These are phyloP conservation scores for Proterorhinus semilunaris DNA, from an alignment of 2,113 vertebrate species.

Conservation along the genomic window DNA sequence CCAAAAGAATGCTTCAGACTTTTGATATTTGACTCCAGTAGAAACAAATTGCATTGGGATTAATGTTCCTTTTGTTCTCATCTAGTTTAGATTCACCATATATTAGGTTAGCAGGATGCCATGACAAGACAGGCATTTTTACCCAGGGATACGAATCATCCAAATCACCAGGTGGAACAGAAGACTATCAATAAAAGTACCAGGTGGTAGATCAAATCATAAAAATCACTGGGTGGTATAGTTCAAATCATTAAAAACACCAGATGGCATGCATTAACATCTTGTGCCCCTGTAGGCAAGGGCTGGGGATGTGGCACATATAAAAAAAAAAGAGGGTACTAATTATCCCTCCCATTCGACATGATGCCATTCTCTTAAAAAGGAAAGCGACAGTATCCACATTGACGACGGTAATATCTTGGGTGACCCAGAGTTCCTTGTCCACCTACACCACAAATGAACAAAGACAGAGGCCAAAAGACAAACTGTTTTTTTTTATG, in stretches of 20 bases:
- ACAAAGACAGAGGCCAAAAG: slow-evolving; percentile 22
- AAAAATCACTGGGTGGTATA: slow-evolving; percentile 79
- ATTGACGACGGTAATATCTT: slow-evolving; percentile 58
- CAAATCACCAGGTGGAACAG: slow-evolving; percentile 75
- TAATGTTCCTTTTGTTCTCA: slow-evolving; percentile 41
- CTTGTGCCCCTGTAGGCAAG: slow-evolving; percentile 76
- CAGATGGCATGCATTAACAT: slow-evolving; percentile 79
- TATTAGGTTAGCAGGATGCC: slow-evolving; percentile 72
- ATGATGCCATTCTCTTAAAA: slow-evolving; percentile 69
- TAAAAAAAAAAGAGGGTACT: slow-evolving; percentile 73
- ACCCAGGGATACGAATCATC: slow-evolving; percentile 71
- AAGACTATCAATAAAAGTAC: slow-evolving; percentile 80
- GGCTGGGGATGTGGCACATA: slow-evolving; percentile 72
- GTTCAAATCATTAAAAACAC: slow-evolving; percentile 80
- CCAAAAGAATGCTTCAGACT: slow-evolving; percentile 40
- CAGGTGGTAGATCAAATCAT: slow-evolving; percentile 80
- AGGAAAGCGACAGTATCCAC: slow-evolving; percentile 62
- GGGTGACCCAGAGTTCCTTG: slow-evolving; percentile 49
- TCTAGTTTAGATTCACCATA: slow-evolving; percentile 62
- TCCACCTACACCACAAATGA: slow-evolving; percentile 30
- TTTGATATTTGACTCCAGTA: slow-evolving; percentile 13
- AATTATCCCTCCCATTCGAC: slow-evolving; percentile 73
- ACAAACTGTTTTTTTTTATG: slow-evolving; percentile 17
- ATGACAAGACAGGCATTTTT: slow-evolving; percentile 71
- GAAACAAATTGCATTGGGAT: slow-evolving; percentile 37